Conservation (phyloP, 2,113 vertebrate genomes). For the Proteles cristata region DNA sequence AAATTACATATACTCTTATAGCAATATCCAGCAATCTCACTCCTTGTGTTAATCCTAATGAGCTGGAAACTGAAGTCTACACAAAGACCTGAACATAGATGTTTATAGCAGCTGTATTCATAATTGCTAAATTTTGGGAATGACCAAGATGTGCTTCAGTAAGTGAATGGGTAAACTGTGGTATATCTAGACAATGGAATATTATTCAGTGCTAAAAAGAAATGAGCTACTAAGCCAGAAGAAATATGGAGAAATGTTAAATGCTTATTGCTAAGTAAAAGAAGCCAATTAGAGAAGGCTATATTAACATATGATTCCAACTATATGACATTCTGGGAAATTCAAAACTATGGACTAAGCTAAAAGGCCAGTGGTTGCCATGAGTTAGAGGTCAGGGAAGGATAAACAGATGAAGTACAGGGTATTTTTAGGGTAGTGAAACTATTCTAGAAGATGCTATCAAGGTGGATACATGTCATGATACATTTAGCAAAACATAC, state of each 20-base stretch:
- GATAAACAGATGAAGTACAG: neutral
- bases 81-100: neutral
- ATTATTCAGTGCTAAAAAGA: neutral
- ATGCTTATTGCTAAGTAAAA: neutral
- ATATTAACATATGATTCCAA: neutral
- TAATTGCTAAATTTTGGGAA: neutral
- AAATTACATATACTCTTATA: neutral
- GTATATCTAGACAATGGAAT: neutral
- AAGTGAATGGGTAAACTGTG: neutral
- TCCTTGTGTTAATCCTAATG: neutral
- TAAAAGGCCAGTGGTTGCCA: neutral
- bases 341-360: neutral
- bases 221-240: neutral
- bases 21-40: neutral
- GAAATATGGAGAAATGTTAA: neutral
- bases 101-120: neutral
- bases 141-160: neutral
- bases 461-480: neutral
- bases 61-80: neutral
- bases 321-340: neutral
- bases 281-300: neutral
- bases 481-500: neutral
- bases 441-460: neutral
- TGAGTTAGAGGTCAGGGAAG: too few relatives aligned
- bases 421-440: neutral